Evolutionary conservation across 2,113 vertebrate genomes (phyloP).

Genomic region (Boulengerochromis microlepis): DNA sequence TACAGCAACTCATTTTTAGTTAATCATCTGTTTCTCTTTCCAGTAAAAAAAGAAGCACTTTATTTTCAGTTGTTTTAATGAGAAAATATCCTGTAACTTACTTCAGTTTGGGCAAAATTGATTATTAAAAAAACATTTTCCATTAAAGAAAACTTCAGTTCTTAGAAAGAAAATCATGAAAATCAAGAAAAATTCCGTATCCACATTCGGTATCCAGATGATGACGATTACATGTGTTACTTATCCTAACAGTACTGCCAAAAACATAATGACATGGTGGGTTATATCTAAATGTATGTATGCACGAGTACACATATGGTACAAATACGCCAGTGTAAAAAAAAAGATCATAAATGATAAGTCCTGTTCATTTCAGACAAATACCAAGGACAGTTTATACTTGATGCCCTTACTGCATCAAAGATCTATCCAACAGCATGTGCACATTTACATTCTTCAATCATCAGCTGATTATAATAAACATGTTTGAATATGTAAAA

Average conservation of each 20-base stretch:
- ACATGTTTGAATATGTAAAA: not conserved
- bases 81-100: not conserved
- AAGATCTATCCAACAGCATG: not conserved
- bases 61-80: not conserved
- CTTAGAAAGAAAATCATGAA: not conserved
- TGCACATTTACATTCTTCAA: not conserved
- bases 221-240: not conserved
- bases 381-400: not conserved
- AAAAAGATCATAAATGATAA: not conserved
- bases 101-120: not conserved
- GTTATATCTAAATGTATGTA: not conserved
- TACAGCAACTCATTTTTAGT: not conserved
- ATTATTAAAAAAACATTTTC: not conserved
- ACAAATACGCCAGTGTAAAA: not conserved
- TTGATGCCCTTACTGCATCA: not conserved
- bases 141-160: not conserved
- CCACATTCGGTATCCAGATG: not conserved
- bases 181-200: not conserved
- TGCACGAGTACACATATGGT: not conserved
- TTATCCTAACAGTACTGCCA: not conserved
- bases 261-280: not conserved
- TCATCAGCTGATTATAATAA: not conserved
- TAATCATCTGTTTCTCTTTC: not conserved
- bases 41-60: not conserved
- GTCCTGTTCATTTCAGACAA: not conserved